Evolutionary conservation across 2,888 invertebrate species (phyloP).

Genomic region (Exephanes ischioxanthus): DNA sequence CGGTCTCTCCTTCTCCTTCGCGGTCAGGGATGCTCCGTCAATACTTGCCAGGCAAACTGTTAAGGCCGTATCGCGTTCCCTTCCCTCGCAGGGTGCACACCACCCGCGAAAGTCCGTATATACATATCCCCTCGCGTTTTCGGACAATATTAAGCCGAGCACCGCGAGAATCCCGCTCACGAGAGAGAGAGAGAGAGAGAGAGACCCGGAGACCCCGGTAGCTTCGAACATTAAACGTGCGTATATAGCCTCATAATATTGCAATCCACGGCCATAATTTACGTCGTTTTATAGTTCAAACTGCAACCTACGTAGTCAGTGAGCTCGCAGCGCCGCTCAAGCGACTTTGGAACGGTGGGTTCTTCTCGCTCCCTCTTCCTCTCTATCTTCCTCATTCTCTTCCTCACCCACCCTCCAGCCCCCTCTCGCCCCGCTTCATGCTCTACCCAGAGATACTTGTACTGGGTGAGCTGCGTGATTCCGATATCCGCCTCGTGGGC

Average conservation of each 20-base stretch:
- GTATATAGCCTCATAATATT: slow-evolving; percentile 85
- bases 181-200: slow-evolving; percentile 67
- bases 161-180: slow-evolving; percentile 55
- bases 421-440: not conserved
- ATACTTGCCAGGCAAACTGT: slow-evolving; percentile 63
- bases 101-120: slow-evolving; percentile 46
- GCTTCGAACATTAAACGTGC: slow-evolving; percentile 85
- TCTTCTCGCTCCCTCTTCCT: slow-evolving; percentile 72
- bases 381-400: slow-evolving; percentile 3
- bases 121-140: slow-evolving; percentile 71
- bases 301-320: slow-evolving; percentile 81
- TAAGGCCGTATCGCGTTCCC: slow-evolving; percentile 48
- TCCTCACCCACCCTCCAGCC: slow-evolving; percentile 30
- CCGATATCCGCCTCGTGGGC: slow-evolving; percentile 31
- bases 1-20: slow-evolving; percentile 49
- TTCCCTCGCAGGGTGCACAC: slow-evolving; percentile 20
- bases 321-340: slow-evolving; percentile 73
- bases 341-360: slow-evolving; percentile 81
- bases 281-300: slow-evolving; percentile 85
- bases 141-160: slow-evolving; percentile 83
- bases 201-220: slow-evolving; percentile 75
- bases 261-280: slow-evolving; percentile 85
- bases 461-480: slow-evolving; percentile 27
- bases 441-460: slow-evolving; percentile 23
- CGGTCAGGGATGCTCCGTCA: slow-evolving; percentile 67